Percentiles rank a stretch among this genome's conserved stretches.
phyloP scores from a whole-genome alignment of 1,140 invertebrate genomes.

The Aphis gossypii region DNA sequence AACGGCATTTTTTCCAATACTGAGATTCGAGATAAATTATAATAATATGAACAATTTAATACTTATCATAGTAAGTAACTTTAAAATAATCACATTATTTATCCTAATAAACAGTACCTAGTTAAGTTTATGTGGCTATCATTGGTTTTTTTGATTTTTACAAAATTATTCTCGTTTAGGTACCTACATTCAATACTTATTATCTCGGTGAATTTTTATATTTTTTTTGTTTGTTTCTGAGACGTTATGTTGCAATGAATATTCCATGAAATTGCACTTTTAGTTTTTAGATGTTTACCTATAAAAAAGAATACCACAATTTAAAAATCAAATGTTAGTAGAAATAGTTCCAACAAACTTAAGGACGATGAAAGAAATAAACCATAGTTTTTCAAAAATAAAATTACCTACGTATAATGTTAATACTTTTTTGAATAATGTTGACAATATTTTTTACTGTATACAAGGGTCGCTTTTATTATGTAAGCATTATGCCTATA shows the following conservation, averaged over 20 bases:
- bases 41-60: background rate
- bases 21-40: background rate
- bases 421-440: background rate
- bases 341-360: background rate
- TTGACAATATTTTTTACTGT: background rate
- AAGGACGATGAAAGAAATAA: background rate
- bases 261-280: background rate
- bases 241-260: background rate
- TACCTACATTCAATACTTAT: background rate
- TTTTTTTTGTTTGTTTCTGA: background rate
- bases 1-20: background rate
- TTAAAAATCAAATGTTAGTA: background rate
- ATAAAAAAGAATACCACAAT: background rate
- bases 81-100: background rate
- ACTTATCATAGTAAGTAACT: background rate
- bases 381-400: background rate
- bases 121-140: background rate
- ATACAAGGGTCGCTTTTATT: background rate
- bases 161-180: background rate
- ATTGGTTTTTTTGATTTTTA: background rate
- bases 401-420: background rate
- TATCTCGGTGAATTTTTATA: background rate
- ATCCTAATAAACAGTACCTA: background rate
- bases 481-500: background rate
- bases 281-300: background rate